phyloP scores from a whole-genome alignment of 2,113 vertebrate species.

The Benitochromis conjunctus region DNA sequence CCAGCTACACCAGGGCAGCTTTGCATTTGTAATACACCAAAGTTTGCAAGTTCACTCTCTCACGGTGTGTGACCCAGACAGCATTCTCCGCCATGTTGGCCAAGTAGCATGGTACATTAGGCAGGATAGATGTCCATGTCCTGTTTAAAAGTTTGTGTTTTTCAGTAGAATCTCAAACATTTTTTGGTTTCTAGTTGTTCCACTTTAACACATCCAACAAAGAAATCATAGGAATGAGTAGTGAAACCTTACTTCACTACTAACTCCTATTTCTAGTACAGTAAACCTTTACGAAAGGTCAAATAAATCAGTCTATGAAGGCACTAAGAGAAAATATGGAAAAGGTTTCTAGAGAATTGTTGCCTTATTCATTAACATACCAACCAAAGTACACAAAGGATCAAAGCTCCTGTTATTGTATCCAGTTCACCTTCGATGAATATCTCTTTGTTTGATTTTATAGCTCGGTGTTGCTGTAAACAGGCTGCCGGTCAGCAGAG shows the following conservation, averaged over 20 bases:
- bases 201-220: not conserved
- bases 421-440: not conserved
- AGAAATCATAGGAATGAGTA: not conserved
- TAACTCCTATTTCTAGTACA: not conserved
- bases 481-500: not conserved
- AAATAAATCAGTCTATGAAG: not conserved
- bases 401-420: conserved; percentile 11
- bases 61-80: not conserved
- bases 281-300: not conserved
- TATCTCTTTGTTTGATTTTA: not conserved
- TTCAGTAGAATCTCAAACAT: not conserved
- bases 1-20: not conserved
- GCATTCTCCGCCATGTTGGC: not conserved
- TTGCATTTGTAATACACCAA: not conserved
- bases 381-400: conserved; percentile 8
- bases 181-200: not conserved
- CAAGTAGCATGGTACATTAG: rapidly evolving
- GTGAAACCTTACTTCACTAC: not conserved
- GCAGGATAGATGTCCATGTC: not conserved
- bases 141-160: not conserved
- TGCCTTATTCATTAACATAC: not conserved
- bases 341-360: not conserved
- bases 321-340: not conserved
- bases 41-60: not conserved
- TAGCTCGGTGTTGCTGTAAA: not conserved